Evolutionary conservation across 2,113 vertebrate genomes (phyloP), one percentile per base, ranked within the genome.

Genomic region (Mungos mungo): DNA sequence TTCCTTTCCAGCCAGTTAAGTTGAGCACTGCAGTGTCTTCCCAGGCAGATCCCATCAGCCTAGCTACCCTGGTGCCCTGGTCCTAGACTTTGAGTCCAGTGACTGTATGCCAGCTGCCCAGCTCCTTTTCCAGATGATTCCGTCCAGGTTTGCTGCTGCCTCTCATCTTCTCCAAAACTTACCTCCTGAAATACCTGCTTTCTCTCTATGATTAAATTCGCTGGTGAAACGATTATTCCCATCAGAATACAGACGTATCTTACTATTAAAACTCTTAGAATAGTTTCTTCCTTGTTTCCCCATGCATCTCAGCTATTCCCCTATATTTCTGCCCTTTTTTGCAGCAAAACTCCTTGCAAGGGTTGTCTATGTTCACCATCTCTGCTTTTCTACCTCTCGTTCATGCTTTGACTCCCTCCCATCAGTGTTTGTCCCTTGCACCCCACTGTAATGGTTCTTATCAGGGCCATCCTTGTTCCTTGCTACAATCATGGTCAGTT

Each of bases 1-100:
- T 84, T 68, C 16, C 18, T 93, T 41, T 86, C 8, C 15, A 47
- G 8, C 23, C 35, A 60, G 38, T 25, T 71, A 5, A 47, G 9
- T 35, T 45, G 47, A 76, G 52, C 33, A 21, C 76, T 1, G 0
- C 0, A 0, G 25, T 15, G 23, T 45, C 68, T n/a, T 31, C 7
- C 0, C 14, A 0, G 6, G 19, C 1, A 16, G 25, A 31, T 47
- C 13, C 33, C n/a, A 16, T 25, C 35, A 14, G 33, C 13, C 13
- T 4, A 6, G 29, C n/a, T 3, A 4, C 25, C 8, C 9, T 25
- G 21, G 60, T 1, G 25, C 54, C 45, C 0, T 5, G 41, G 13
- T 9, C 5, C 0, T 10, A 10, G 3, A 4, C 38, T 7, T 76
- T 50, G 27, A 3, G 7, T 23, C 31, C 31, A 27, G 23, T 60